Base-by-base conservation (phyloP, 2,797 vertebrate genomes). In the Clamator glandarius region DNA sequence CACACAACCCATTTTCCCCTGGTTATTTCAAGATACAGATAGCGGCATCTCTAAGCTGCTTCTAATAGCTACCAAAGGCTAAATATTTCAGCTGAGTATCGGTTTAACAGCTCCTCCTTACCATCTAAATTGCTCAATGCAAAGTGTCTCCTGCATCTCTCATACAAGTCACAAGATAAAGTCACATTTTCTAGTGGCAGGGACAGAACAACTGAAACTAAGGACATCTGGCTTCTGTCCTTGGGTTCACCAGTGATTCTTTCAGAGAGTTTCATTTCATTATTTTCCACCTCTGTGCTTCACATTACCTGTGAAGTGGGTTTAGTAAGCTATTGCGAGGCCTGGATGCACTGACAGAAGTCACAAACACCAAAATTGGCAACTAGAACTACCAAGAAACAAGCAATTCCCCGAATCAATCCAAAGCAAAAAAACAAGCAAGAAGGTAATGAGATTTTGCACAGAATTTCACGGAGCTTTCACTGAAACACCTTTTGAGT, bases 371-470 rank as follows among this genome's bases (percentile, higher is more conserved):
- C 62, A 59, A 86, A 88, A 55, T 6, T 57, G 25, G 59, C 51
- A 93, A 35, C 44, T 63, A 79, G 51, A 79, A 57, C 15, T 88
- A 76, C 44, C 55, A 79, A 88, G 67, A 81, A 92, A 85, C n/a
- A 84, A 88, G 76, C 28, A 83, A 55, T 16, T 57, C 46, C 8
- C 51, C n/a, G 61, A 5, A 84, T 7, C 1, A 1, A 92, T 48
- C 52, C 26, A 78, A 87, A 75, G 19, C 12, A 48, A 51, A 79
- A 90, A 90, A 74, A 33, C 48, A 86, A 87, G 83, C 36, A 68
- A 68, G 41, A 92, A 93, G 33, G 66, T 88, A 94, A 94, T 44
- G 68, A 76, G 92, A 89, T 94, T 94, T 84, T 93, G 70, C 80
- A 91, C 44, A 77, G 61, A 91, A 88, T 90, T 92, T 91, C 87